phyloP scores from a whole-genome alignment of 2,113 vertebrate species.

The Mesoclemmys tuberculata region DNA sequence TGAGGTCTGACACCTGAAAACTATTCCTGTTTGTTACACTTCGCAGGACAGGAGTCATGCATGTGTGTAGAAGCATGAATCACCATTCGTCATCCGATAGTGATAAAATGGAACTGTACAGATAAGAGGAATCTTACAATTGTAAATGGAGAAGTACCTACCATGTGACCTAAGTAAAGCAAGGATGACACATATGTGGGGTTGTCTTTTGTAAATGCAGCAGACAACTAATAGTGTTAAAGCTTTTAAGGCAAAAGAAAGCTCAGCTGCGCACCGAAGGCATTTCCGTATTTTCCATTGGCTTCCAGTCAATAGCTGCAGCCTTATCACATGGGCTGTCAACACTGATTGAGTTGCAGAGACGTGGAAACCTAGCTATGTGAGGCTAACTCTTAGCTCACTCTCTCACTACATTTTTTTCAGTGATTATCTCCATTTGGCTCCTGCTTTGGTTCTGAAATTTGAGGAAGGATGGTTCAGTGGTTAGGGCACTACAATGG shows the following conservation, averaged over 20 bases:
- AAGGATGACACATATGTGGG: rapidly evolving
- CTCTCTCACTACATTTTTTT: background rate
- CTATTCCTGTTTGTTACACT: background rate
- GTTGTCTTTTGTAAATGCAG: background rate
- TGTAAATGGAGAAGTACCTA: background rate
- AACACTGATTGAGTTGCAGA: background rate
- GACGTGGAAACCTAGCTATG: background rate
- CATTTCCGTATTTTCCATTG: background rate
- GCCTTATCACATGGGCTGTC: background rate
- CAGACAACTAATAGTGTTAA: background rate
- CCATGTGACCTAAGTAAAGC: background rate
- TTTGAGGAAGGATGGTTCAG: background rate
- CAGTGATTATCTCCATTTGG: background rate
- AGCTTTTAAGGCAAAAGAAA: background rate
- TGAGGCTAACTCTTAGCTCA: background rate
- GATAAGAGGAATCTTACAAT: background rate
- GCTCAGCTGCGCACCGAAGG: background rate
- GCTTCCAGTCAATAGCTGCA: background rate
- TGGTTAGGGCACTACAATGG: background rate
- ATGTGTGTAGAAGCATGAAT: background rate
- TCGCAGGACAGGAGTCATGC: background rate
- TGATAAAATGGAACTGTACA: background rate
- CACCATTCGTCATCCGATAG: rapidly evolving
- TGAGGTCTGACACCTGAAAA: background rate
- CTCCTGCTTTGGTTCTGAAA: background rate